Evolutionary conservation across 2,888 invertebrate genomes (phyloP), one percentile per base, ranked within the genome.

Genomic region (Parnassius apollo): DNA sequence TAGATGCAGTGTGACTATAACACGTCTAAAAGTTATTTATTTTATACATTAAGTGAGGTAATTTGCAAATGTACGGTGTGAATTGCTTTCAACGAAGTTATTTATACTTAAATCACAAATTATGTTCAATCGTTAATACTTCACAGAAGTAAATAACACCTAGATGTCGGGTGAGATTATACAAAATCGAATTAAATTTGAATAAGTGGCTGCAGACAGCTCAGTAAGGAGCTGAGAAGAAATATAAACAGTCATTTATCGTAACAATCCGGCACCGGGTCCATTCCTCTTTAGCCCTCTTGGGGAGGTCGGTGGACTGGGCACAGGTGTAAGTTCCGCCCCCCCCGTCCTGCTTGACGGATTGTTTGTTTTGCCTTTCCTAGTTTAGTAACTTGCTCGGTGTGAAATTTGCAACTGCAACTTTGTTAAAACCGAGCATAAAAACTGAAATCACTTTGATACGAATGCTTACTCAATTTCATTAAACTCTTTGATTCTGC

Each of bases 191-290:
- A 82, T 86, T 84, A 83, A 78, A 80, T 82, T 82, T 85, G 81
- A 84, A 81, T 81, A 83, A 84, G 81, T 81, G 79, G 74, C 74
- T 77, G 78, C 73, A 79, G 84, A 84, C 82, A 81, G 80, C 69
- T 73, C 70, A 61, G 73, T 65, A 63, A 67, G 71, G 71, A 67
- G 71, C 65, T 70, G 68, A 76, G 80, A 76, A 83, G 84, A 88
- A 80, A 84, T 86, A 86, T 88, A 87, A 86, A 86, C 85, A 85
- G 82, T 78, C 77, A 88, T 90, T 87, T 85, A 86, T 89, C 82
- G 80, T 73, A 67, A 76, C 80, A 80, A 83, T 83, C 78, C 75
- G 75, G 69, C 73, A 71, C 60, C 64, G 66, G 77, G 81, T 82
- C 80, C 80, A 74, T 76, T 77, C 76, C 75, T 76, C 69, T 74